Evolutionary conservation across 2,113 vertebrate genomes (phyloP).

Genomic region (Lepidothrix coronata): DNA sequence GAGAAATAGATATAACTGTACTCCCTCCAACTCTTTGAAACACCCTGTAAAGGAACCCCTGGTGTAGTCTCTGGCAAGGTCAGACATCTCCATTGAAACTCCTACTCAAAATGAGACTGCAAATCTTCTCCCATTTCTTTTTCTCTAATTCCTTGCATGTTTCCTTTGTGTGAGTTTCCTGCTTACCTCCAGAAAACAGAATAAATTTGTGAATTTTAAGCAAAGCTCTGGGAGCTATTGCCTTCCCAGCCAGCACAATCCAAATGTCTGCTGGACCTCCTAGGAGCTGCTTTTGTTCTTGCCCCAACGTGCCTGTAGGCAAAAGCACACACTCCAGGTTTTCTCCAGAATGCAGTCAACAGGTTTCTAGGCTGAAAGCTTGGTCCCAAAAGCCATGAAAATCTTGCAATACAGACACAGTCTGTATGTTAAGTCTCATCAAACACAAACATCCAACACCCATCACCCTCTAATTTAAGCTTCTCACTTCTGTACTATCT

Average conservation of each 20-base stretch:
- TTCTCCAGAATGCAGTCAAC: background rate
- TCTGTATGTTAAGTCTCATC: background rate
- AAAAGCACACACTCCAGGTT: background rate
- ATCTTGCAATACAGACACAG: background rate
- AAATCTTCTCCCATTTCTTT: background rate
- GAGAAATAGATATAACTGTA: background rate
- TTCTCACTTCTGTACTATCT: background rate
- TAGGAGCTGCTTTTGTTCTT: background rate
- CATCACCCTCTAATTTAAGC: background rate
- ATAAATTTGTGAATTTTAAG: background rate
- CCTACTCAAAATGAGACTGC: background rate
- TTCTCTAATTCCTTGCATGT: background rate
- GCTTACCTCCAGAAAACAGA: background rate
- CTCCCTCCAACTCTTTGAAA: background rate
- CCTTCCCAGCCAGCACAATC: background rate
- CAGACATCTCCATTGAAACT: background rate
- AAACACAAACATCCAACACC: fast-evolving
- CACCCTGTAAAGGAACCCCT: background rate
- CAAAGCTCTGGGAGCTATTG: background rate
- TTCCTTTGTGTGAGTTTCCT: background rate
- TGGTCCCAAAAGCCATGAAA: background rate
- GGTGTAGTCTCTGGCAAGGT: background rate
- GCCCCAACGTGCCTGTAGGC: background rate
- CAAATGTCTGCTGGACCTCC: background rate
- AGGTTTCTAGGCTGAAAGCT: background rate